A percentile compares a stretch with the other conserved stretches of the same genome.
phyloP scores from a whole-genome alignment of 2,888 invertebrate species.

The Sipha maydis region DNA sequence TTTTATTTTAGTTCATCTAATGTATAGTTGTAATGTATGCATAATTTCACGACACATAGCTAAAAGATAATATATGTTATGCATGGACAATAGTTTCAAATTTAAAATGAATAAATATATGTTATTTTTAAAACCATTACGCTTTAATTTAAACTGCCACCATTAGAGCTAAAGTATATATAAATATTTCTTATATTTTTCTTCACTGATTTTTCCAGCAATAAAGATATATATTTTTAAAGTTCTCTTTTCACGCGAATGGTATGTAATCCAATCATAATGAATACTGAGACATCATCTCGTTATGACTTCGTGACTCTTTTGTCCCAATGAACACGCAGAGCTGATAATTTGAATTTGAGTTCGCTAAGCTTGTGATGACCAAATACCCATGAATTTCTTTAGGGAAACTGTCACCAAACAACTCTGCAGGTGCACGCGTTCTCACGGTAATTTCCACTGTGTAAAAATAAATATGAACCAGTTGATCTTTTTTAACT shows the following conservation, averaged over 20 bases:
- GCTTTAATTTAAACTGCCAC: background rate
- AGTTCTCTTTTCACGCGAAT: background rate
- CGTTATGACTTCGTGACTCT: background rate
- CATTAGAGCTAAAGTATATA: background rate
- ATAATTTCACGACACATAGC: no score
- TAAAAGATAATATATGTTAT: no score
- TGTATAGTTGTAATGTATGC: no score
- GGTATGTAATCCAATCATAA: background rate
- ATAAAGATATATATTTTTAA: no score
- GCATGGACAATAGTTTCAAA: background rate
- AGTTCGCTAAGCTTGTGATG: constrained; percentile 28
- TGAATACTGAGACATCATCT: background rate
- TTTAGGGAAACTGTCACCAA: constrained; percentile 1
- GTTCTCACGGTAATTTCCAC: constrained; percentile 6
- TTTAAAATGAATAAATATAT: background rate
- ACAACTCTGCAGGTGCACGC: background rate
- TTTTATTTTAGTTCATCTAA: no score
- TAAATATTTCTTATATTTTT: no score
- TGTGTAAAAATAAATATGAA: constrained; percentile 12
- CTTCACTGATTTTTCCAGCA: no score
- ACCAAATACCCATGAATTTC: constrained; percentile 28
- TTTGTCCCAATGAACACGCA: background rate
- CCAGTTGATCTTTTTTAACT: background rate
- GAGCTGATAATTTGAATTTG: background rate
- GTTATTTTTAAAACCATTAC: background rate